These are phyloP conservation scores for Acronicta alni DNA, from an alignment of 2,888 invertebrate species.

Conservation along the genomic window DNA sequence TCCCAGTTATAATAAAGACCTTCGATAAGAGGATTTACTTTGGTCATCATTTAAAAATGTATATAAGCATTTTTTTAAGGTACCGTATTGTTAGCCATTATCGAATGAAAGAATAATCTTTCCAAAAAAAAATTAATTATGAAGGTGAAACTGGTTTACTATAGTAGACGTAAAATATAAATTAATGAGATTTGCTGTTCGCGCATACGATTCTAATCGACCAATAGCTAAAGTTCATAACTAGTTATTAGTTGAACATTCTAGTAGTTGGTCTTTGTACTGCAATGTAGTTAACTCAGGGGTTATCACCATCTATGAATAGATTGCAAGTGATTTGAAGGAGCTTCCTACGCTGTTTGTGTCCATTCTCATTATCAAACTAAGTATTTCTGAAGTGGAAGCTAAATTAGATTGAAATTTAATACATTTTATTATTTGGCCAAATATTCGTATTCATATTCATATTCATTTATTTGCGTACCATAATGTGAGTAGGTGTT, in stretches of 20 bases:
- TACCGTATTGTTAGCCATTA: too few relatives aligned
- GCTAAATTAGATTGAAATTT: neutral
- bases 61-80: too few relatives aligned
- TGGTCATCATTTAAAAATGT: too few relatives aligned
- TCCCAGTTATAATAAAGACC: too few relatives aligned
- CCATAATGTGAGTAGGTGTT: too few relatives aligned
- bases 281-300: conserved; percentile 38
- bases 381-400: conserved; percentile 3
- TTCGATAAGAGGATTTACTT: too few relatives aligned
- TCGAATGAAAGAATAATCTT: too few relatives aligned
- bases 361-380: conserved; percentile 33
- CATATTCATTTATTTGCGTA: too few relatives aligned
- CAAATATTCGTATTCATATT: too few relatives aligned
- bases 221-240: neutral
- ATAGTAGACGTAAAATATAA: neutral
- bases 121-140: neutral
- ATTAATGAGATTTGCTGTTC: neutral
- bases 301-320: conserved; percentile 30
- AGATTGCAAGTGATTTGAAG: conserved; percentile 28
- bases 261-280: conserved; percentile 23
- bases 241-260: conserved; percentile 4
- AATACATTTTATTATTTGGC: too few relatives aligned
- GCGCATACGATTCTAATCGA: neutral
- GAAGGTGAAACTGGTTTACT: too few relatives aligned
- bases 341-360: conserved; percentile 36